Conservation (phyloP, 2,888 invertebrate genomes). For the Mechanitis mazaeus region DNA sequence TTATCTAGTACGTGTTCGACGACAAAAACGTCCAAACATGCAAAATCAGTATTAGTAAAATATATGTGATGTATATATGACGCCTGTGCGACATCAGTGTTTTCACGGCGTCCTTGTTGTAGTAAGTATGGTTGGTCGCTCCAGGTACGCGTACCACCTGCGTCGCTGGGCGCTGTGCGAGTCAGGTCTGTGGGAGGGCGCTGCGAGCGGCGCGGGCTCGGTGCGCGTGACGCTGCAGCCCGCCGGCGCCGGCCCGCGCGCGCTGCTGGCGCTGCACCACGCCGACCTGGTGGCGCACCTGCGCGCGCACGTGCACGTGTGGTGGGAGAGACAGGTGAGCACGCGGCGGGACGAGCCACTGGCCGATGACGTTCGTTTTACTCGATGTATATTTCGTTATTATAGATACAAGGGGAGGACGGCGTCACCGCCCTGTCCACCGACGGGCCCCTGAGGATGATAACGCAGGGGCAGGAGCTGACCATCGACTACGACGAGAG, state of each 20-base stretch:
- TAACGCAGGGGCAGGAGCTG: slow-evolving; percentile 94
- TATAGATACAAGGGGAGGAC: slow-evolving; percentile 70
- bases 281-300: slow-evolving; percentile 95
- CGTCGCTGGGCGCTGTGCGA: slow-evolving; percentile 92
- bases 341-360: too few relatives aligned
- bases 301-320: slow-evolving; percentile 95
- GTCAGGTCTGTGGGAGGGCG: slow-evolving; percentile 85
- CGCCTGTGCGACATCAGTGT: too few relatives aligned
- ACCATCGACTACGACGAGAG: slow-evolving; percentile 95
- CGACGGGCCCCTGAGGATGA: slow-evolving; percentile 92
- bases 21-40: too few relatives aligned
- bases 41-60: too few relatives aligned
- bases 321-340: slow-evolving; percentile 87
- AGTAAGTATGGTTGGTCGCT: not conserved
- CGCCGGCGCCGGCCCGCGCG: slow-evolving; percentile 91
- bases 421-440: slow-evolving; percentile 79
- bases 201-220: slow-evolving; percentile 65
- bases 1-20: too few relatives aligned
- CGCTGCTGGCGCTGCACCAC: slow-evolving; percentile 86
- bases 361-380: too few relatives aligned
- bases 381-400: slow-evolving; percentile 2
- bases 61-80: too few relatives aligned
- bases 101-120: not conserved
- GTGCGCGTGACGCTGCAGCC: slow-evolving; percentile 91
- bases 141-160: slow-evolving; percentile 90